Evolutionary conservation across 2,113 vertebrate species (phyloP).

Genomic region (Pelvicachromis taeniatus): DNA sequence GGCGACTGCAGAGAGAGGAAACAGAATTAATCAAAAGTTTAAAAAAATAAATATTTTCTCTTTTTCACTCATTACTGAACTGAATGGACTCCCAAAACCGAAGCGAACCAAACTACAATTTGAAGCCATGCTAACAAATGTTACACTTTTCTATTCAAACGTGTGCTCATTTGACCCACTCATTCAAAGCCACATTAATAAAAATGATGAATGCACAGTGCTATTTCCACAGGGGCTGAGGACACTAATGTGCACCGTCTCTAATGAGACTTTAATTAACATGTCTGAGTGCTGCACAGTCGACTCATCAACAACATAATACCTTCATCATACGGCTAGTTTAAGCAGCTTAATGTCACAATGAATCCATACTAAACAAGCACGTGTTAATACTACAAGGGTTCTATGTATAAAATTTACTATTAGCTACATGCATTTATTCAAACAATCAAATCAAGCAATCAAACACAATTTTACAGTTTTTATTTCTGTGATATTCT

Average conservation of each 20-base stretch:
- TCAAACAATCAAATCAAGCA: neutral
- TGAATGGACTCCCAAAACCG: neutral
- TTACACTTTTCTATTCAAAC: neutral
- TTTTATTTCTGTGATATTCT: neutral
- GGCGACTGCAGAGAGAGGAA: conserved; percentile 71
- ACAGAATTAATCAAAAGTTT: neutral
- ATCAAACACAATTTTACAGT: neutral
- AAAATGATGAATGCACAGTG: neutral
- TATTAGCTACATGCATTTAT: neutral
- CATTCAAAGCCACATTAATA: neutral
- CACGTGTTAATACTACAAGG: neutral
- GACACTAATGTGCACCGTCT: neutral
- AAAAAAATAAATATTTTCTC: neutral
- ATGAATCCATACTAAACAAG: neutral
- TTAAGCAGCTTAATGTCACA: neutral
- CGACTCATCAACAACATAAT: neutral
- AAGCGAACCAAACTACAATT: fast-evolving
- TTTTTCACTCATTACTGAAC: neutral
- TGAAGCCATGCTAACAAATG: neutral
- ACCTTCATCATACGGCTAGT: neutral
- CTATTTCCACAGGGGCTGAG: neutral
- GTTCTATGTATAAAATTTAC: neutral
- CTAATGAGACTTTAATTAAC: conserved; percentile 9
- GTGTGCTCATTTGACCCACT: neutral
- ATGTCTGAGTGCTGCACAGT: neutral